A percentile compares a stretch with the other conserved stretches of the same genome.
Conservation (phyloP, 1,140 invertebrate species). For the Pentalonia nigronervosa region DNA sequence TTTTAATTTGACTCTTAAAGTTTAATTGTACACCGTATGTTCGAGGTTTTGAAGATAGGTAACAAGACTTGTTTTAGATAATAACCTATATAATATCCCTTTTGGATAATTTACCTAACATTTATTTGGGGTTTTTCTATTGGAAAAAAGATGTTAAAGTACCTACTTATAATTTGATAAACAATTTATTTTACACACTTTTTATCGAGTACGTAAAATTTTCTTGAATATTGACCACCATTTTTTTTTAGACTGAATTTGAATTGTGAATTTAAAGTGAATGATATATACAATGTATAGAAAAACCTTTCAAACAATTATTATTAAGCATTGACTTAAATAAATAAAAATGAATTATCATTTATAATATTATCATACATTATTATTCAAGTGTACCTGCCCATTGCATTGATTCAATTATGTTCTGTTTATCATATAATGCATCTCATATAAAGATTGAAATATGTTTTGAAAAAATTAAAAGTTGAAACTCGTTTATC, state of each 20-base stretch:
- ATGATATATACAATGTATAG: not conserved
- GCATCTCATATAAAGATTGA: not conserved
- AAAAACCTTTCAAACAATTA: not conserved
- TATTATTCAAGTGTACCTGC: not conserved
- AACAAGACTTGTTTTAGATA: not conserved
- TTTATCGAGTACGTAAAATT: no score
- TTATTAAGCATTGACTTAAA: not conserved
- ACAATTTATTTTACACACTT: no score
- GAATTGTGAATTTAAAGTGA: no score
- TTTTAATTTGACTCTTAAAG: not conserved
- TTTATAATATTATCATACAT: not conserved
- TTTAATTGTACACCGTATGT: not conserved
- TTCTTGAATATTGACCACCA: no score
- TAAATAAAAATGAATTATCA: not conserved
- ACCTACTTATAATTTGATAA: no score
- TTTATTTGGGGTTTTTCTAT: not conserved
- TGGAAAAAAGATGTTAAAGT: no score
- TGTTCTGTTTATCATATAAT: not conserved
- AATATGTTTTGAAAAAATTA: not conserved
- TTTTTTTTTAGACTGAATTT: no score
- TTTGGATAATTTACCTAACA: not conserved
- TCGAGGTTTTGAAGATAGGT: not conserved
- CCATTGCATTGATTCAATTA: not conserved
- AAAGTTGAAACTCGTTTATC: not conserved
- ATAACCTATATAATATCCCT: no score